phyloP scores from a whole-genome alignment of 2,797 vertebrate species.

The Hydrocynus forskahlii region DNA sequence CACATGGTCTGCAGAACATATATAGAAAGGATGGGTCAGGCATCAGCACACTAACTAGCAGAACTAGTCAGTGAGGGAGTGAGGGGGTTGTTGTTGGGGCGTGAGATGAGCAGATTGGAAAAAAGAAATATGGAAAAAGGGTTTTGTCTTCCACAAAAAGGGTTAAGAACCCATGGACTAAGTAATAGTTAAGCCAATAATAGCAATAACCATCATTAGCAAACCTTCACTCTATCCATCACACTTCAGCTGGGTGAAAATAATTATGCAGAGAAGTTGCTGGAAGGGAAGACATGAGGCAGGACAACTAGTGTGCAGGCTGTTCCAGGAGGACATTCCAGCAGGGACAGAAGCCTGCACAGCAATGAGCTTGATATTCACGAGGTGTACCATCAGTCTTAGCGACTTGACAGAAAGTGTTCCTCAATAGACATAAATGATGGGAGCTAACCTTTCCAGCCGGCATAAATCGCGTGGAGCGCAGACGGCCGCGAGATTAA shows the following conservation, averaged over 20 bases:
- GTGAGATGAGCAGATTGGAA: too few relatives aligned
- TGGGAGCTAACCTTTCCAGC: slow-evolving; percentile 47
- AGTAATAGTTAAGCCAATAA: too few relatives aligned
- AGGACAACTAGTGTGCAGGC: background rate
- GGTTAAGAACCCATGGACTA: too few relatives aligned
- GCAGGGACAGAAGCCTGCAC: background rate
- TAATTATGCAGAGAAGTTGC: background rate
- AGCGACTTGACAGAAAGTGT: slow-evolving; percentile 43
- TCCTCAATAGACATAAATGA: slow-evolving; percentile 51
- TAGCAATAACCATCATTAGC: too few relatives aligned
- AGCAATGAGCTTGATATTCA: slow-evolving; percentile 1
- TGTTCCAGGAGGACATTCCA: background rate
- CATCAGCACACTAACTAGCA: too few relatives aligned
- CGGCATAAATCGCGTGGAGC: slow-evolving; percentile 50
- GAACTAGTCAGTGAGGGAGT: too few relatives aligned
- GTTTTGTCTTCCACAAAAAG: too few relatives aligned
- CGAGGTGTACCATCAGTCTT: slow-evolving; percentile 26
- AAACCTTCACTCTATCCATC: too few relatives aligned
- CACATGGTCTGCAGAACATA: too few relatives aligned
- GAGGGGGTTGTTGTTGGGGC: too few relatives aligned
- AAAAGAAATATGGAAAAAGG: too few relatives aligned
- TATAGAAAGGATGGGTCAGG: too few relatives aligned
- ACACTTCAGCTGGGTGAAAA: background rate
- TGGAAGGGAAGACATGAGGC: background rate
- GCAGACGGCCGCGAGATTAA: slow-evolving; percentile 35